Conservation (phyloP, 2,113 vertebrate genomes). For the Gallinago paraguaiae region DNA sequence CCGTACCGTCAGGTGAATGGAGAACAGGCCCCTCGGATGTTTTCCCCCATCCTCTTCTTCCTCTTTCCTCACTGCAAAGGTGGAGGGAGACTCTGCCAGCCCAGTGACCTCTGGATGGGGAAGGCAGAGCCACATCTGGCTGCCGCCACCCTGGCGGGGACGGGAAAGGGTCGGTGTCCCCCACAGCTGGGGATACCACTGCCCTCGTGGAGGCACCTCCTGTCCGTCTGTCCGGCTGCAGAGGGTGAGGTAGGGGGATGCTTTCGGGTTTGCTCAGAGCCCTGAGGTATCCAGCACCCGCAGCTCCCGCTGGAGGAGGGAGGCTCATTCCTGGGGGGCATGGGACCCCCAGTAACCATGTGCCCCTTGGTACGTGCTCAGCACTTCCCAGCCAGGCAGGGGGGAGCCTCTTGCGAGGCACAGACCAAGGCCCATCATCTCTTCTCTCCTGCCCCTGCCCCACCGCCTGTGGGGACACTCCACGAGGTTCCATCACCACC, state of each 20-base stretch:
- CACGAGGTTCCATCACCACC: rapidly evolving
- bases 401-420: background rate
- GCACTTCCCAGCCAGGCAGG: rapidly evolving
- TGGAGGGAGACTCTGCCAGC: too few species aligned
- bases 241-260: too few species aligned
- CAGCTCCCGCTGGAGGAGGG: background rate
- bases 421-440: background rate
- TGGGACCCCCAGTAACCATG: rapidly evolving
- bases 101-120: too few species aligned
- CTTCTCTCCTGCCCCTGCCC: background rate
- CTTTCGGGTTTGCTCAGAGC: background rate
- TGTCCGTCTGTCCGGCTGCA: rapidly evolving
- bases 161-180: background rate
- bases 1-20: rapidly evolving
- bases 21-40: background rate
- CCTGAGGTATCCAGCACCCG: background rate
- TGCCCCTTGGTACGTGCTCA: rapidly evolving
- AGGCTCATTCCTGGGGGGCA: background rate
- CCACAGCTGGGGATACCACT: too few species aligned
- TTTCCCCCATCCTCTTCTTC: background rate
- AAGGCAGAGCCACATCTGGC: background rate
- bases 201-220: rapidly evolving
- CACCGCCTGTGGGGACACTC: rapidly evolving
- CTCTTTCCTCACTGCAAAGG: background rate
- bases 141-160: rapidly evolving